These are phyloP conservation scores for Radopholus similis DNA, from an alignment of 1,140 invertebrate genomes.

Conservation along the genomic window DNA sequence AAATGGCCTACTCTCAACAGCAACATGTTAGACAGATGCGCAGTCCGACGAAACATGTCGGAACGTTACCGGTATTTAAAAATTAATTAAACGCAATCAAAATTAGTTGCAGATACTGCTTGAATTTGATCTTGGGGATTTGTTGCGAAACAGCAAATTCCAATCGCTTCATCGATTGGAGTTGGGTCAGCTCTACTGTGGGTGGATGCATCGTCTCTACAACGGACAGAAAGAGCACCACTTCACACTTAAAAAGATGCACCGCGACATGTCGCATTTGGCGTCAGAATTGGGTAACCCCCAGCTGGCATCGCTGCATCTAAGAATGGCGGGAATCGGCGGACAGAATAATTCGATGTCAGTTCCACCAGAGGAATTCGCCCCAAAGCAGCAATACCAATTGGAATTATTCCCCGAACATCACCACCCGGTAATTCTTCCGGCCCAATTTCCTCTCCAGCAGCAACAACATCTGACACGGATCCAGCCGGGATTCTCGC, in stretches of 20 bases:
- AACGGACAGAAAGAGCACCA: conserved; percentile 9
- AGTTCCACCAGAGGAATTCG: background rate
- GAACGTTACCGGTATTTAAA: background rate
- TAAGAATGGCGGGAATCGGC: background rate
- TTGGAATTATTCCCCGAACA: background rate
- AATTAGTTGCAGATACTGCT: conserved; percentile 6
- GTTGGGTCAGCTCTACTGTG: conserved; percentile 6
- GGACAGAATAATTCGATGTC: background rate
- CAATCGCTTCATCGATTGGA: conserved; percentile 1
- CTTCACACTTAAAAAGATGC: conserved; percentile 18
- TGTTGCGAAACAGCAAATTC: conserved; percentile 5
- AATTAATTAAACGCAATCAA: background rate
- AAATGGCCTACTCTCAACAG: background rate
- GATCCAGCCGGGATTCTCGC: background rate
- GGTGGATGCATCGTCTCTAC: conserved; percentile 13
- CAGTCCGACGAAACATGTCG: conserved; percentile 5
- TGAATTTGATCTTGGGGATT: conserved; percentile 17
- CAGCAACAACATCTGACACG: background rate
- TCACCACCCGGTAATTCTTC: background rate
- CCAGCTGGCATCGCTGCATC: conserved; percentile 3
- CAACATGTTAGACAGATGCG: conserved; percentile 1
- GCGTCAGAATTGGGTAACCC: conserved; percentile 16
- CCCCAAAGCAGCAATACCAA: background rate
- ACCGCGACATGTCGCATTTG: conserved; percentile 16
- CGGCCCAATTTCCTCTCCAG: background rate